These are phyloP conservation scores for Manis pentadactyla DNA, from an alignment of 2,797 vertebrate genomes.

Conservation along the genomic window DNA sequence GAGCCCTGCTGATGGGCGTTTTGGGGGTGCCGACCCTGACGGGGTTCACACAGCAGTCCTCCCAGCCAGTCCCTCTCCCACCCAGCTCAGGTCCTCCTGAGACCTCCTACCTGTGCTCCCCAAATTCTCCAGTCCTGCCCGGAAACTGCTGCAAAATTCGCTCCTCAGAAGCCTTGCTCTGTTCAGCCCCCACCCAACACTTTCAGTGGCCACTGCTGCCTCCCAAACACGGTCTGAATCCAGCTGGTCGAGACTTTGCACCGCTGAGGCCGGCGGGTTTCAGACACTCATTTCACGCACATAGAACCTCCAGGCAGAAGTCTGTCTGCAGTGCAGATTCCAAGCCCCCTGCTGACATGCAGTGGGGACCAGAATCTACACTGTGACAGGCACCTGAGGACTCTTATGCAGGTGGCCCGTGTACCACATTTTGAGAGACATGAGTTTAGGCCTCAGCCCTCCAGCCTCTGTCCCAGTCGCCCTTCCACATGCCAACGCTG, in stretches of 20 bases:
- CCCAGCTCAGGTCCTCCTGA: neutral
- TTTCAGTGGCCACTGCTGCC: neutral
- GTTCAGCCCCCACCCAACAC: neutral
- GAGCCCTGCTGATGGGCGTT: neutral
- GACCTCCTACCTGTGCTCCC: neutral
- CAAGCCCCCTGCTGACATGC: neutral
- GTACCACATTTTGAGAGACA: too few relatives aligned
- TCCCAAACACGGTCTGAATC: neutral
- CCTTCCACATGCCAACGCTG: neutral
- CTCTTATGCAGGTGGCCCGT: neutral
- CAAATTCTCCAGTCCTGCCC: neutral
- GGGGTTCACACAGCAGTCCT: neutral
- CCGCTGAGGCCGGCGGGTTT: accelerated
- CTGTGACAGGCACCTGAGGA: neutral
- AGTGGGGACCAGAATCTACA: neutral
- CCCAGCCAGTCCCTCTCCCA: neutral
- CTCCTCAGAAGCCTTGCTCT: neutral
- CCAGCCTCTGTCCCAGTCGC: neutral
- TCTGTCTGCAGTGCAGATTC: neutral
- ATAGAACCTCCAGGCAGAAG: neutral
- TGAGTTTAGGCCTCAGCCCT: neutral
- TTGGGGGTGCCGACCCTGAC: accelerated
- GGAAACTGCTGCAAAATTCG: neutral
- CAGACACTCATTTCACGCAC: accelerated
- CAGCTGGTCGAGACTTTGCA: neutral